Evolutionary conservation across 2,113 vertebrate genomes (phyloP).

Genomic region (Serinus canaria): DNA sequence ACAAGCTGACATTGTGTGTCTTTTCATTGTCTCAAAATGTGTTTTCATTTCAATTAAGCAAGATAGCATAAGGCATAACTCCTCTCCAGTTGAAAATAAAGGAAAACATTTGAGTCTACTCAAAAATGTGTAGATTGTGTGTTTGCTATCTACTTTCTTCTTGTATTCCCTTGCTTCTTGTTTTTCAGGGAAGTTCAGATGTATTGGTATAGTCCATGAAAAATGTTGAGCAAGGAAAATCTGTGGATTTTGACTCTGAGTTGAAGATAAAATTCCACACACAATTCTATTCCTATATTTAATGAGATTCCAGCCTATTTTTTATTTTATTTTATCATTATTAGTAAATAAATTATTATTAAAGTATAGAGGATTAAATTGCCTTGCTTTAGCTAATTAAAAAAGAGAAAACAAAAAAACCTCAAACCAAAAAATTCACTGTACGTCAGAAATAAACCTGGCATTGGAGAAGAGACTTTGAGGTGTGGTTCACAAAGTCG

Average conservation of each 20-base stretch:
- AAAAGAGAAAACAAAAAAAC: neutral
- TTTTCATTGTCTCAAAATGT: neutral
- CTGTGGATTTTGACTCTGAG: neutral
- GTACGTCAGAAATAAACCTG: neutral
- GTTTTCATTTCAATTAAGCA: neutral
- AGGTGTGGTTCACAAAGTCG: neutral
- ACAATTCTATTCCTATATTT: neutral
- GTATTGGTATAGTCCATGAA: neutral
- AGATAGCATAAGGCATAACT: neutral
- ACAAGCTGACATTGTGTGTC: neutral
- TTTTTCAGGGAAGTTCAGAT: neutral
- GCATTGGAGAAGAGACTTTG: neutral
- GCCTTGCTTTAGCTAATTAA: neutral
- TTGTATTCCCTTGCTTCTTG: neutral
- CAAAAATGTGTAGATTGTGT: neutral
- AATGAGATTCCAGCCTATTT: neutral
- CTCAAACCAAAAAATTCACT: neutral
- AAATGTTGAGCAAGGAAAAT: neutral
- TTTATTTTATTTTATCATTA: neutral
- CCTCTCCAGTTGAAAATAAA: neutral
- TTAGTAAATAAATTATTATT: neutral
- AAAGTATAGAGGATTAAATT: neutral
- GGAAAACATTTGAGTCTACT: neutral
- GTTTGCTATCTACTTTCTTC: neutral
- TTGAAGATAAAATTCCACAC: neutral